Base-by-base conservation (phyloP, 2,888 invertebrate species). In the Arrhopalites spinosus region DNA sequence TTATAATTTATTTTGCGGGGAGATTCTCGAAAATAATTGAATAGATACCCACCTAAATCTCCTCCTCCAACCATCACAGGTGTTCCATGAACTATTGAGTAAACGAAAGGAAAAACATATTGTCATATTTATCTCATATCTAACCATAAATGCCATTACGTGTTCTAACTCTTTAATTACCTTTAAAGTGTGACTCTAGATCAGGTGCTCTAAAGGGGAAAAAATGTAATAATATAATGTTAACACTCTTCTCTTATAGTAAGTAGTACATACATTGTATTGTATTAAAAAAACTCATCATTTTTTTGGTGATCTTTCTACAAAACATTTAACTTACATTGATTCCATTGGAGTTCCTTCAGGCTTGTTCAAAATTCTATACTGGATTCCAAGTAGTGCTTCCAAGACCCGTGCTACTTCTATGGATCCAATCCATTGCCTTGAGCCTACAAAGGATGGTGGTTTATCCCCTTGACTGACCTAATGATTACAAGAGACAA, bases 361-460 rank as follows among this genome's bases (percentile, higher is more conserved):
- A 11, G 59, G 59, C 25, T 59, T 59, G 25, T 59, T 59, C 11
- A 59, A 23, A n/a, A 69, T 69, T 30, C 69, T 45, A 23, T 53
- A 69, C 17, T 20, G 27, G 25, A 69, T 69, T 20, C 69, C 61
- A 27, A 72, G 45, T 1, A 72, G 45, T 45, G 66, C 45, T 63
- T 64, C 66, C n/a, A 73, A 64, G 20, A 67, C 30, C 92, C 17
- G 99, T 95, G 89, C 99, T 99, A 3, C 95, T 94, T 0, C 98
- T 98, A 8, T 99, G 99, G 84, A 99, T 98, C 99, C 99, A 99
- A 99, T 99, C 99, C 99, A 99, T 84, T 96, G 92, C 77, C 90
- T 91, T 0, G 96, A 96, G 27, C 94, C 95, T 67, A 97, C 87
- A 87, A 99, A 98, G 69, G 88, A 89, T 0, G 89, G 85, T 0